A percentile compares a stretch with the other conserved stretches of the same genome.
These are phyloP conservation scores for Indri indri DNA, from an alignment of 2,113 vertebrate genomes.

Conservation along the genomic window DNA sequence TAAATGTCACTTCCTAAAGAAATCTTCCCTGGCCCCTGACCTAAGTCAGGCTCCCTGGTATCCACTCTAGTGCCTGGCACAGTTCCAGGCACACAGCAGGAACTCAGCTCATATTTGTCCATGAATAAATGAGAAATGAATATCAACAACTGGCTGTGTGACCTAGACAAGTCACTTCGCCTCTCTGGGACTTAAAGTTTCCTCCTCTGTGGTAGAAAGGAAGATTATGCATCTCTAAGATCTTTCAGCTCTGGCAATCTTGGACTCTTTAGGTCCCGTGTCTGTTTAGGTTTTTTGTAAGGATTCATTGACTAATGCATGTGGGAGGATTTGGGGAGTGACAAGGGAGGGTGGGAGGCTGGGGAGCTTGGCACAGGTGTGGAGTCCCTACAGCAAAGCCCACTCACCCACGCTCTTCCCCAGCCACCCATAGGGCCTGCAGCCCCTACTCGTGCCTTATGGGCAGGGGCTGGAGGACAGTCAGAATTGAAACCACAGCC, in stretches of 20 bases:
- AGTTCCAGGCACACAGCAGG: not conserved
- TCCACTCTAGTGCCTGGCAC: not conserved
- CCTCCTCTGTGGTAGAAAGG: not conserved
- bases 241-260: not conserved
- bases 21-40: too few species aligned
- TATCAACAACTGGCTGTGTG: not conserved
- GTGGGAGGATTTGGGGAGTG: not conserved
- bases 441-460: not conserved
- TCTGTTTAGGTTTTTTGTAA: not conserved
- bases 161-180: not conserved
- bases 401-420: not conserved
- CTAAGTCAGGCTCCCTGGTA: too few species aligned
- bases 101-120: not conserved
- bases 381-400: fast-evolving
- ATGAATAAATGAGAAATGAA: not conserved
- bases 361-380: not conserved
- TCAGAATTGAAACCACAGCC: not conserved
- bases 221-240: not conserved
- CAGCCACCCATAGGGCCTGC: not conserved
- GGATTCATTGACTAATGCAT: not conserved
- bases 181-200: not conserved
- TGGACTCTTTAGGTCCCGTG: not conserved
- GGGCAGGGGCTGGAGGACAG: not conserved
- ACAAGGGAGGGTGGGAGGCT: not conserved
- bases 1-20: not conserved